Conservation (phyloP, 1,140 invertebrate genomes). For the Micrasema longulum region DNA sequence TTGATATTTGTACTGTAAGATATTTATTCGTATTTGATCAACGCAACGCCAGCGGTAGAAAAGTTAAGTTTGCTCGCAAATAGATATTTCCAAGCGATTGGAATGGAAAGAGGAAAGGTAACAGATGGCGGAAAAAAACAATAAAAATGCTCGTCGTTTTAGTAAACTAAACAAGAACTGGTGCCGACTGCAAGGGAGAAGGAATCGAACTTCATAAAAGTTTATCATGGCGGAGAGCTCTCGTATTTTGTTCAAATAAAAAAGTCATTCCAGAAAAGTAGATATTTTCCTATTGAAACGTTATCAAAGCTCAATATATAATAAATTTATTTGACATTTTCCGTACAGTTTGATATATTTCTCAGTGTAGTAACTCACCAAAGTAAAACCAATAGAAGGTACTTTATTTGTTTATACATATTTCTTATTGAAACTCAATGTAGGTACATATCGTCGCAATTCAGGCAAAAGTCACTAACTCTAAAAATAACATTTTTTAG, state of each 20-base stretch:
- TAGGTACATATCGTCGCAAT: too few species aligned
- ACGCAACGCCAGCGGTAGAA: neutral
- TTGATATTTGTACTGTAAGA: too few species aligned
- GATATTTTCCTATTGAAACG: constrained; percentile 26
- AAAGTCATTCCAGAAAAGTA: neutral
- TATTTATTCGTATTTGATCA: neutral
- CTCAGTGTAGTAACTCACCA: too few species aligned
- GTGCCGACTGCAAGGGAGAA: neutral
- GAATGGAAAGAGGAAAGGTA: constrained; percentile 8
- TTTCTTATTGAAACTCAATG: too few species aligned
- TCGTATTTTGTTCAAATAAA: constrained; percentile 13
- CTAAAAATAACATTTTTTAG: too few species aligned
- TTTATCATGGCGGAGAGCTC: constrained; percentile 26
- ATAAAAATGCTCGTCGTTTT: constrained; percentile 28
- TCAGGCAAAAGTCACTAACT: too few species aligned
- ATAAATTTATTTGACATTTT: constrained; percentile 3
- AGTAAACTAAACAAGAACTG: constrained; percentile 39
- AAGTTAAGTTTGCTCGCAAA: constrained; percentile 47
- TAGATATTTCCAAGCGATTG: constrained; percentile 29
- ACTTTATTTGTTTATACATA: too few species aligned
- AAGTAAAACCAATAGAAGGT: too few species aligned
- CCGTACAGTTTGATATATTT: neutral
- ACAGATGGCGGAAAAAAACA: constrained; percentile 28
- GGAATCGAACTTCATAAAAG: constrained; percentile 24
- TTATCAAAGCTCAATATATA: constrained; percentile 21